Evolutionary conservation across 2,797 vertebrate species (phyloP), one percentile per base, ranked within the genome.

Genomic region (Vultur gryphus): DNA sequence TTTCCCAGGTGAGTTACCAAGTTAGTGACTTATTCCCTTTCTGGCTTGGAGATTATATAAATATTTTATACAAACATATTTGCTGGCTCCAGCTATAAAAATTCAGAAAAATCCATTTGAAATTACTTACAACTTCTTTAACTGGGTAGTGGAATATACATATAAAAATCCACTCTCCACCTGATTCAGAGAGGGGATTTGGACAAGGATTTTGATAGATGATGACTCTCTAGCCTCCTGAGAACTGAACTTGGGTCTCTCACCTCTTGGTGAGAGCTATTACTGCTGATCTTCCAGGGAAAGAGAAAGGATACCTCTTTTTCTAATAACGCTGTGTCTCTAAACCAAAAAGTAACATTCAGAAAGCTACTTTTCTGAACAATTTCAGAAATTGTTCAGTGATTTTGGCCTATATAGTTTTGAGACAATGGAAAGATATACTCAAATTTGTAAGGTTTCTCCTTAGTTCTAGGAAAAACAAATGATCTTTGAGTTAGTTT

Each of bases 11-110:
- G 73, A 90, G 43, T 28, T 81, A 92, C 13, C 54, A 72, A 43
- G 43, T 44, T 49, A 84, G 80, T 16, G 58, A 62, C 57, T 94
- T 92, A 66, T n/a, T 96, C 62, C 21, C 17, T 87, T 46, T 73
- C 66, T 70, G 48, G 11, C 54, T 90, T 23, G 15, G 37, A 77
- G 55, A 76, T 79, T 43, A 62, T 16, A 95, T 82, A 84, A 92
- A 94, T 92, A 78, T 91, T 93, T 96, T 46, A 93, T 55, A 82
- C 12, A 82, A 66, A 90, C 75, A 24, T 49, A 75, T 73, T 73
- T 90, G 15, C 70, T 92, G 70, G n/a, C 28, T 92, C 43, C 55
- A 80, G 41, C 20, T 76, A 48, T 21, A 87, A 93, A 89, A 93
- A 76, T 21, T 64, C 39, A 73, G 59, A 85, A 89, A 90, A 76